These are phyloP conservation scores for Corynorhinus townsendii DNA, from an alignment of 2,113 vertebrate species.

Conservation along the genomic window DNA sequence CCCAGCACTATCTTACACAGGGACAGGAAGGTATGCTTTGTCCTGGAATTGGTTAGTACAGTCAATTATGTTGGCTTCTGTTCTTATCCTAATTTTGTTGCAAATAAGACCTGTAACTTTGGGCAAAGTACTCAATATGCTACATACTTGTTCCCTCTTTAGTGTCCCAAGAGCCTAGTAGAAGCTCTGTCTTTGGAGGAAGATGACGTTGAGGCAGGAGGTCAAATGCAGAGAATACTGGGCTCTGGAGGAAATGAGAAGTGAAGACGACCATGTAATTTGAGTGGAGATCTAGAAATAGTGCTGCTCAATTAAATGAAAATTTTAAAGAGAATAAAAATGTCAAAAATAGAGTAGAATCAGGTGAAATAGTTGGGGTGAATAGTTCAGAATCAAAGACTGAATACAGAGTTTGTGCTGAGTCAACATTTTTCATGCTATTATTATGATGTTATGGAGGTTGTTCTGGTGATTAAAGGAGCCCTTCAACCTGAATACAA, in stretches of 20 bases:
- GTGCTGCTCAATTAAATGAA: neutral
- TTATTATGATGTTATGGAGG: neutral
- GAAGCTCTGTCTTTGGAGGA: neutral
- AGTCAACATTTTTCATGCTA: neutral
- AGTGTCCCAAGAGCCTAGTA: neutral
- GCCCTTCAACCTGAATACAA: neutral
- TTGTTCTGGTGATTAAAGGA: neutral
- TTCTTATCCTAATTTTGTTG: neutral
- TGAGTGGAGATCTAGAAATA: neutral
- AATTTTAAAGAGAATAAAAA: neutral
- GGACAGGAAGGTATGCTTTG: neutral
- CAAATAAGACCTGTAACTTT: neutral
- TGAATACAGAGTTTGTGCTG: neutral
- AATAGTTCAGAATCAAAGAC: neutral
- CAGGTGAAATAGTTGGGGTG: neutral
- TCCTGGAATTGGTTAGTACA: neutral
- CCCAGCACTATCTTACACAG: neutral
- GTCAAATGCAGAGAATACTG: neutral
- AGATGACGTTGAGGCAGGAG: neutral
- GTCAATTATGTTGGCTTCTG: neutral
- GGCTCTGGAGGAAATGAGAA: neutral
- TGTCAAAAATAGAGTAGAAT: neutral
- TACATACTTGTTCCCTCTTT: neutral
- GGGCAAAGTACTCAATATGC: neutral
- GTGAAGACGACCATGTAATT: neutral